Conservation (phyloP, 2,113 vertebrate species). For the Hymenochirus boettgeri region DNA sequence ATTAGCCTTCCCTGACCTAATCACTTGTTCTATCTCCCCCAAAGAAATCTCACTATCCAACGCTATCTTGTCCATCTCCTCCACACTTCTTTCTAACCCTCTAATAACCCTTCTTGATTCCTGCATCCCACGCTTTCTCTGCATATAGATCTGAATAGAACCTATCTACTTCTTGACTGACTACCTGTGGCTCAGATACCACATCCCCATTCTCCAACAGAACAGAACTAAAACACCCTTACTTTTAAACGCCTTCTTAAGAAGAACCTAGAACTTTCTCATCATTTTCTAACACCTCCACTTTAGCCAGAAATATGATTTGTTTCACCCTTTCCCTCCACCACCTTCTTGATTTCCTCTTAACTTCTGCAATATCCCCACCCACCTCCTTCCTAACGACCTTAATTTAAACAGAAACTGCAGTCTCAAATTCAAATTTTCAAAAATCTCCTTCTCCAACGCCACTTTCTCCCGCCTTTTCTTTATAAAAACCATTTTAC, state of each 20-base stretch:
- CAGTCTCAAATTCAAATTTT: not conserved
- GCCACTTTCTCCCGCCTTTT: not conserved
- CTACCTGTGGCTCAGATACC: too few relatives aligned
- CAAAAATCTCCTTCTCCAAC: not conserved
- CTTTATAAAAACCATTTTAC: not conserved
- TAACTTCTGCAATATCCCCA: not conserved
- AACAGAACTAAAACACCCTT: too few relatives aligned
- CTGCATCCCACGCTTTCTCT: not conserved
- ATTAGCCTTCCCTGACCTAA: not conserved
- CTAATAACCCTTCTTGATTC: not conserved
- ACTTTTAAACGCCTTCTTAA: conserved; percentile 10
- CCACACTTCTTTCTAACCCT: not conserved
- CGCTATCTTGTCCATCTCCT: not conserved
- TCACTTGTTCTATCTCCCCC: not conserved
- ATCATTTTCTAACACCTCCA: not conserved
- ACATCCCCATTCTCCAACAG: too few relatives aligned
- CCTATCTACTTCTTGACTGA: not conserved
- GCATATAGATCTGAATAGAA: not conserved
- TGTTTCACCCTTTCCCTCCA: not conserved
- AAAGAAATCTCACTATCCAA: too few relatives aligned
- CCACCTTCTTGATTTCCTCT: not conserved
- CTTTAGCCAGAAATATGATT: not conserved
- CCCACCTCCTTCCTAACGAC: too few relatives aligned
- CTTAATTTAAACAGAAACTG: not conserved
- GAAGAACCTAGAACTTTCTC: not conserved